Evolutionary conservation across 1,140 invertebrate genomes (phyloP), one percentile per base, ranked within the genome.

Genomic region (Brachionus paranguensis): DNA sequence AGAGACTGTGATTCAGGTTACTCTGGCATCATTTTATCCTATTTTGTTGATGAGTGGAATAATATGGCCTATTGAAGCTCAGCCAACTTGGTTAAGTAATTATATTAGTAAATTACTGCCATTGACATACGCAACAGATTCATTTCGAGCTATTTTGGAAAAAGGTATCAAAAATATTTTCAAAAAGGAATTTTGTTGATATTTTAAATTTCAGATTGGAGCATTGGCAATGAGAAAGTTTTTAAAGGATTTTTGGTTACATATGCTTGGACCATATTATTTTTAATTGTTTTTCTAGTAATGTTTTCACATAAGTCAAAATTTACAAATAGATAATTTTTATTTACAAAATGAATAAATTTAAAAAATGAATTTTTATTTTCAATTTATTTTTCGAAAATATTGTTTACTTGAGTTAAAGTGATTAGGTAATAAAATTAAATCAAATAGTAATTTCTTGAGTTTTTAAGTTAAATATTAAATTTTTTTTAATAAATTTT

Each of bases 1-100:
- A 83, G 60, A 68, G n/a, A 83, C 60, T n/a, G 64, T 68, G 45
- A 68, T 68, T 83, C 81, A 83, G 53, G 81, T 53, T 8, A 83
- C 81, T 3, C 33, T 83, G 0, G 81, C 81, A 3, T 47, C 60
- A 5, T 83, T 83, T 41, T 83, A 83, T 45, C 81, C 81, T 17
- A 47, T 83, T 7, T 72, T 83, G 33, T 17, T 83, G 37, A 68
- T 83, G 60, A 83, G 81, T 41, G 81, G 81, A 33, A 83, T 83
- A 14, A 83, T 83, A 27, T 83, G 81, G 81, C 81, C 81, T 29
- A 11, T 83, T 14, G 81, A 83, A 55, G 81, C 47, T 20, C 81
- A 83, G 14, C 81, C 81, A 20, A 11, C 17, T 14, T 83, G 64
- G 64, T 37, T 83, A 45, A 45, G 47, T 14, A 83, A n/a, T 55